Evolutionary conservation across 2,797 vertebrate species (phyloP), one percentile per base, ranked within the genome.

Genomic region (Potorous gilbertii): DNA sequence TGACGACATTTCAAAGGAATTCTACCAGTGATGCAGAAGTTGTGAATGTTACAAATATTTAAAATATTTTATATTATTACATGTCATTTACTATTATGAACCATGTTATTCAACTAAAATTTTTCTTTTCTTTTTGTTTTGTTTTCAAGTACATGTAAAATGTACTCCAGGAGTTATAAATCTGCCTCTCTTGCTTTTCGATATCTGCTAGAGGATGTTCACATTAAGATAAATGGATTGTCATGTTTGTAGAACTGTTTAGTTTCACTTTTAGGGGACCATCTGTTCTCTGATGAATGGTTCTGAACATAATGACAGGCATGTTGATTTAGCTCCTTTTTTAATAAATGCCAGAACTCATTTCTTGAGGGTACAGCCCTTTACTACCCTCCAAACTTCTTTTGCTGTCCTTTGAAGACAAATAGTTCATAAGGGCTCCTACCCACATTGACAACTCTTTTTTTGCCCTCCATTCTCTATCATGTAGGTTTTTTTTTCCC

Each of bases 171-270:
- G 96, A 97, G 96, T 96, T 98, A 95, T 97, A 97, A 98, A 97
- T 97, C 94, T 97, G 95, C 94, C 96, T 94, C 0, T 59, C 92
- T 91, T 97, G 96, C 66, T 98, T 98, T 98, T 96, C 97, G 95
- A 95, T 98, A 97, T 97, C 94, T 98, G 97, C 98, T 98, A 97
- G 96, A 98, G 97, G 98, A 98, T 97, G 91, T 96, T 97, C 98
- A 98, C 98, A 98, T 98, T 98, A 98, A 98, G 98, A 98, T 98
- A 98, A 98, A 98, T 99, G 98, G 97, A 97, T 98, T 98, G 97
- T 97, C 98, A 97, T 97, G 96, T 97, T 99, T 98, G 34, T 93
- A 98, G 97, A 98, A 98, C 96, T 98, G 96, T 98, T 99, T 98
- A 98, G 97, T 98, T 98, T 98, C 97, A 95, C 92, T 54, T 98